phyloP scores from a whole-genome alignment of 2,797 vertebrate genomes.

The Sphaeramia orbicularis region DNA sequence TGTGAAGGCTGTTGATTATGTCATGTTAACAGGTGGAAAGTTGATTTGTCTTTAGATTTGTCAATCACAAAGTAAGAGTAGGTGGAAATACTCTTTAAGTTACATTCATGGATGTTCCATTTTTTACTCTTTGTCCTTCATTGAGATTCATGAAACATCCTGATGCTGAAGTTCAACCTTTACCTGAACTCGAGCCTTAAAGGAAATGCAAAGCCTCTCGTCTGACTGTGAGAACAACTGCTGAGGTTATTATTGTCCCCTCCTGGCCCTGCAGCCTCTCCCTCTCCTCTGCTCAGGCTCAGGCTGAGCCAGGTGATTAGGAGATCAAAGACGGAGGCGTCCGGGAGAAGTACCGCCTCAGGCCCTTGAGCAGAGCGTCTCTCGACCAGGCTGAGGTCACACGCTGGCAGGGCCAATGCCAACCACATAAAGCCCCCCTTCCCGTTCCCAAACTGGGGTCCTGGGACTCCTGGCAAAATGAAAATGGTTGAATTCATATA shows the following conservation, averaged over 20 bases:
- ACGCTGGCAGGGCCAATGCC: constrained; percentile 6
- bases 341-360: constrained; percentile 53
- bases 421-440: not conserved
- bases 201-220: constrained; percentile 12
- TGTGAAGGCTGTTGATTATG: not conserved
- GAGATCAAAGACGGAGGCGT: constrained; percentile 68
- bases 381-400: constrained; percentile 21
- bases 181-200: constrained; percentile 3
- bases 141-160: not conserved
- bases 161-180: not conserved
- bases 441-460: not conserved
- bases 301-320: constrained; percentile 66
- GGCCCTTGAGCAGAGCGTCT: constrained; percentile 31
- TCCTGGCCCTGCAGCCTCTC: constrained; percentile 49
- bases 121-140: no score
- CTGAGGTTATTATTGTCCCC: constrained; percentile 33
- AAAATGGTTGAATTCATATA: constrained; percentile 2
- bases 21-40: constrained; percentile 6
- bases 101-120: no score
- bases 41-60: not conserved
- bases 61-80: no score
- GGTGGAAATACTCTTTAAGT: no score
- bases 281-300: constrained; percentile 23
- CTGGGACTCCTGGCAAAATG: not conserved
- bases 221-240: constrained; percentile 31